Base-by-base conservation (phyloP, 1,140 invertebrate genomes). In the Nixonia krombeini region DNA sequence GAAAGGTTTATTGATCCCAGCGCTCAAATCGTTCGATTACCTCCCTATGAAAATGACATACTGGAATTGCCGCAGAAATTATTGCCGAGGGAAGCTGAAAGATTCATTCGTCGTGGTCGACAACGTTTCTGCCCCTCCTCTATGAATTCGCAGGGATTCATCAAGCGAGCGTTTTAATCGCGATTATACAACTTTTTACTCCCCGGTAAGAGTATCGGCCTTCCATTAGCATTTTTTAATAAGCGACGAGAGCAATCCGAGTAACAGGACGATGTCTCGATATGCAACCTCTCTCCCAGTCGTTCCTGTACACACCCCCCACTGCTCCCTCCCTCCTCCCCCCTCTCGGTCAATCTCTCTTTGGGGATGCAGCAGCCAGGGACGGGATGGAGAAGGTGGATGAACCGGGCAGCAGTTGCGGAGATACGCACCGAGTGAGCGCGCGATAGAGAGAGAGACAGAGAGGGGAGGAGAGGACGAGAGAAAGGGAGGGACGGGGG, bases 331-430 rank as follows among this genome's bases (percentile, higher is more conserved):
- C 70, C 53, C 26, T 52, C 70, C 53, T 15, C 21, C 38, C 63
- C 69, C 65, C 72, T 68, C 63, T 35, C 61, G 62, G 72, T 70
- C 61, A 40, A 44, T 51, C 57, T 51, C 64, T 16, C 50, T 53
- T 65, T 44, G 72, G 73, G 76, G 72, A 69, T 78, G 71, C 76
- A 72, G 72, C 74, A 72, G 76, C 76, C 76, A 71, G 78, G 78
- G 74, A 77, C 76, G 72, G 75, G 61, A 73, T 46, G 53, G 71
- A 65, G 77, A 74, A 84, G 82, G 82, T 84, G 81, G 82, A 82
- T 84, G 82, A 84, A 83, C 80, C 80, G 77, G 72, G 76, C 70
- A 76, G 71, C 65, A 71, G 57, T 66, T 52, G 63, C 58, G 29
- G 59, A 62, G 57, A 53, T 59, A 70, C 55, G 53, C 55, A 56